A percentile compares a stretch with the other conserved stretches of the same genome.
Evolutionary conservation across 2,797 vertebrate species (phyloP).

Genomic region (Phoeniculus purpureus): DNA sequence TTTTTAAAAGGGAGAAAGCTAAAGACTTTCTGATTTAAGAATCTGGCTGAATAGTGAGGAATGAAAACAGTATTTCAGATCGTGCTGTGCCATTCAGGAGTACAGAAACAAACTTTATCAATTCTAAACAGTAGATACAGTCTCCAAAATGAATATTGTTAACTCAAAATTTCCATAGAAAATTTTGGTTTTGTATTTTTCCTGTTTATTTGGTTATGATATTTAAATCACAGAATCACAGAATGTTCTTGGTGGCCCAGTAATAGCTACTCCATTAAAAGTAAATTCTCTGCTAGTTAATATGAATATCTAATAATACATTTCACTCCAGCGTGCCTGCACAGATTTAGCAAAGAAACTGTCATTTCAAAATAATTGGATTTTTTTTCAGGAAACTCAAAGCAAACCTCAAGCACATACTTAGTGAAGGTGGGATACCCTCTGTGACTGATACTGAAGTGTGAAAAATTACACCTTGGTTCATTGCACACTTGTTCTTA

Average conservation of each 20-base stretch:
- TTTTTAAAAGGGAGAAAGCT: neutral
- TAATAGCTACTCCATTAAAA: conserved; percentile 59
- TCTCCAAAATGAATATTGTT: neutral
- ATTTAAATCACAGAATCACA: too few relatives aligned
- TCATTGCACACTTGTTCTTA: conserved; percentile 49
- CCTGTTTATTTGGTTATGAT: conserved; percentile 8
- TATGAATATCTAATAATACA: conserved; percentile 21
- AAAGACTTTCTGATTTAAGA: neutral
- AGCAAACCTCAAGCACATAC: conserved; percentile 2
- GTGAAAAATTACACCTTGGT: conserved; percentile 11
- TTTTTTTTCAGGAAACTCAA: conserved; percentile 61
- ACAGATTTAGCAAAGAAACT: conserved; percentile 35
- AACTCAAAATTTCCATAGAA: neutral
- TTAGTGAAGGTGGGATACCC: conserved; percentile 39
- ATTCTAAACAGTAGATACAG: conserved; percentile 1
- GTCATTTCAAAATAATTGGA: conserved; percentile 4
- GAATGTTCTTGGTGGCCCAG: conserved; percentile 26
- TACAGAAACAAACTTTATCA: neutral
- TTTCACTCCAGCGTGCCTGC: conserved; percentile 31
- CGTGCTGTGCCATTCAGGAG: neutral
- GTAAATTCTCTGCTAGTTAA: conserved; percentile 42
- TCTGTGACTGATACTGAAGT: conserved; percentile 30
- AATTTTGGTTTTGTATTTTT: conserved; percentile 12
- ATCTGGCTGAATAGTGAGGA: neutral
- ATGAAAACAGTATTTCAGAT: neutral